Evolutionary conservation across 2,797 vertebrate genomes (phyloP).

Genomic region (Toxotes lorentzi): DNA sequence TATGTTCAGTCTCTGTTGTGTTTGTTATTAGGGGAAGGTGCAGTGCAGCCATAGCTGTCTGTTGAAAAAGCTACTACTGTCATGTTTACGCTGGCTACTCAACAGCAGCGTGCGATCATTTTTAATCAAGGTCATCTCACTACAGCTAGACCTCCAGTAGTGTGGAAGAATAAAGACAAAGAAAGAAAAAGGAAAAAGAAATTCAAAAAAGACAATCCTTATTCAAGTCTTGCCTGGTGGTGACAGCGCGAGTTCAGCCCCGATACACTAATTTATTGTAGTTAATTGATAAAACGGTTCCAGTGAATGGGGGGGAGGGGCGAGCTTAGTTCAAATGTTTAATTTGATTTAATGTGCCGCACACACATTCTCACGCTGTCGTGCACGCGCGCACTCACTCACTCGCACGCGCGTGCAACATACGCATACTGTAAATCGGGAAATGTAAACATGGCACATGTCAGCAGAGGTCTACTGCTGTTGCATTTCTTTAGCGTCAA

Average conservation of each 20-base stretch:
- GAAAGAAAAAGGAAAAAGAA: background rate
- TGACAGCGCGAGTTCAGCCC: slow-evolving; percentile 4
- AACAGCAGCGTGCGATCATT: slow-evolving; percentile 61
- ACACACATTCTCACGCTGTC: slow-evolving; percentile 23
- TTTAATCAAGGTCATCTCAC: slow-evolving; percentile 76
- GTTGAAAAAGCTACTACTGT: slow-evolving; percentile 30
- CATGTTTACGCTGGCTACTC: slow-evolving; percentile 33
- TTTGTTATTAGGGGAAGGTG: slow-evolving; percentile 37
- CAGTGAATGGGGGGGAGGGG: background rate
- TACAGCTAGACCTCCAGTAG: slow-evolving; percentile 9
- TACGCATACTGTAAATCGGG: slow-evolving; percentile 4
- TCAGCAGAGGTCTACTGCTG: slow-evolving; percentile 8
- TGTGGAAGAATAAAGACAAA: background rate
- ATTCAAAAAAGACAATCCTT: background rate
- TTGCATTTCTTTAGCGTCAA: slow-evolving; percentile 24
- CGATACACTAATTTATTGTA: slow-evolving; percentile 32
- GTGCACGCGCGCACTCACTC: background rate
- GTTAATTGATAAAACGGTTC: slow-evolving; percentile 52
- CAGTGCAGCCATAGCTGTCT: slow-evolving; percentile 45
- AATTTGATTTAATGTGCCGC: slow-evolving; percentile 40
- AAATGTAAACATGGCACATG: slow-evolving; percentile 73
- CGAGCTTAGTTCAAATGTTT: slow-evolving; percentile 27
- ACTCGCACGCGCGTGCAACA: background rate
- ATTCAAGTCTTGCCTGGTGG: slow-evolving; percentile 10
- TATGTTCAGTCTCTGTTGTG: background rate